phyloP scores from a whole-genome alignment of 1,140 invertebrate species.

The Ceratosolen fusciceps region DNA sequence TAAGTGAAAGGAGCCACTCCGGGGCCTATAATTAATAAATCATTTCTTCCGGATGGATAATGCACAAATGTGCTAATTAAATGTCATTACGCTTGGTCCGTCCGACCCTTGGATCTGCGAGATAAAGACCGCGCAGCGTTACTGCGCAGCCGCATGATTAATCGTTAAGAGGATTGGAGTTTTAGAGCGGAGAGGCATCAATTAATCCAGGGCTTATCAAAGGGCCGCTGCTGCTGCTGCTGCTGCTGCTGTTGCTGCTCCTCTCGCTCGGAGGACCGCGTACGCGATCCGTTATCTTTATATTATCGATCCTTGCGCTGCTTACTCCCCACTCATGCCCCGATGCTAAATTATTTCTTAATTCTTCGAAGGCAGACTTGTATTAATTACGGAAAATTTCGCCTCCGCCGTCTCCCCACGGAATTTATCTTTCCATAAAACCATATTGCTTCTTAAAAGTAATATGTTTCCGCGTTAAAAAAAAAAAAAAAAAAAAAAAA shows the following conservation, averaged over 20 bases:
- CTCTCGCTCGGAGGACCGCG: neutral
- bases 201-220: slow-evolving; percentile 48
- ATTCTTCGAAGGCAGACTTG: neutral
- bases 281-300: neutral
- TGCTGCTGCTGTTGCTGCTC: too few relatives aligned
- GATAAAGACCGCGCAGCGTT: slow-evolving; percentile 17
- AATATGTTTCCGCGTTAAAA: too few relatives aligned
- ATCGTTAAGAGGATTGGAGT: slow-evolving; percentile 45
- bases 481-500: too few relatives aligned
- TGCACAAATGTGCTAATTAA: slow-evolving; percentile 48
- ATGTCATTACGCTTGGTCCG: slow-evolving; percentile 40
- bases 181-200: slow-evolving; percentile 35
- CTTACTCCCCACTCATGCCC: neutral
- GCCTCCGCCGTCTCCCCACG: neutral
- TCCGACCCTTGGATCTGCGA: slow-evolving; percentile 3
- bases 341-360: slow-evolving; percentile 40
- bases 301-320: neutral
- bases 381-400: slow-evolving; percentile 3
- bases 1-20: neutral
- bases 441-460: too few relatives aligned
- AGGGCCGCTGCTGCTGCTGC: neutral
- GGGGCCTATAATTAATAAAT: slow-evolving; percentile 30
- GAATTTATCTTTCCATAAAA: neutral
- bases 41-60: neutral
- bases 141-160: slow-evolving; percentile 34